phyloP scores from a whole-genome alignment of 2,113 vertebrate species.

The Xiphophorus couchianus region DNA sequence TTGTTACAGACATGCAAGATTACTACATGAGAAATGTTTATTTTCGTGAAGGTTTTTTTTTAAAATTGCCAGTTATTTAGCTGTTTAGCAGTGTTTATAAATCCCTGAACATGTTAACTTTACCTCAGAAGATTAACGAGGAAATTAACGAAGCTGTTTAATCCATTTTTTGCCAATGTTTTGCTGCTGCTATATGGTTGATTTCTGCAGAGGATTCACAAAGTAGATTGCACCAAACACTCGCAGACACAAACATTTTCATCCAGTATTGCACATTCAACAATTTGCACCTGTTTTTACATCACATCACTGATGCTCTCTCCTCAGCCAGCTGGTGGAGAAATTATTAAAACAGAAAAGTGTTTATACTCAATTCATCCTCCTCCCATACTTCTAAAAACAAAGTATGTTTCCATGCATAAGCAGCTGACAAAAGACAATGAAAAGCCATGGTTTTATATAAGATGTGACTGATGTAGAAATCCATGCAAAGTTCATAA shows the following conservation, averaged over 20 bases:
- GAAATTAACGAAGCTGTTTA: background rate
- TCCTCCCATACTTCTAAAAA: background rate
- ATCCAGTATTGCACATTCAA: background rate
- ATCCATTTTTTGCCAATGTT: background rate
- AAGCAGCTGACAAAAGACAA: background rate
- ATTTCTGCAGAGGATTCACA: background rate
- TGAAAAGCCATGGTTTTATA: background rate
- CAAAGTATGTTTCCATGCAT: too few species aligned
- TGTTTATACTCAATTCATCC: background rate
- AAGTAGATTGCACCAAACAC: background rate
- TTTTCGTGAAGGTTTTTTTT: background rate
- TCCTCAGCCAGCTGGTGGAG: too few species aligned
- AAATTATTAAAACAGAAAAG: too few species aligned
- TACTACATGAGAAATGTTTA: background rate
- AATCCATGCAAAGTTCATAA: background rate
- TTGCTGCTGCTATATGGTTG: background rate
- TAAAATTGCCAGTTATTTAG: background rate
- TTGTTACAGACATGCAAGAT: background rate
- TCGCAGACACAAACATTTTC: background rate
- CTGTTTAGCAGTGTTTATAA: background rate
- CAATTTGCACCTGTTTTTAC: background rate
- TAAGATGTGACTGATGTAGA: background rate
- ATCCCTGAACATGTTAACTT: background rate
- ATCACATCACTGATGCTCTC: background rate
- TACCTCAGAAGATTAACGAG: background rate